Evolutionary conservation across 2,888 invertebrate genomes (phyloP).

Genomic region (Serripes groenlandicus): DNA sequence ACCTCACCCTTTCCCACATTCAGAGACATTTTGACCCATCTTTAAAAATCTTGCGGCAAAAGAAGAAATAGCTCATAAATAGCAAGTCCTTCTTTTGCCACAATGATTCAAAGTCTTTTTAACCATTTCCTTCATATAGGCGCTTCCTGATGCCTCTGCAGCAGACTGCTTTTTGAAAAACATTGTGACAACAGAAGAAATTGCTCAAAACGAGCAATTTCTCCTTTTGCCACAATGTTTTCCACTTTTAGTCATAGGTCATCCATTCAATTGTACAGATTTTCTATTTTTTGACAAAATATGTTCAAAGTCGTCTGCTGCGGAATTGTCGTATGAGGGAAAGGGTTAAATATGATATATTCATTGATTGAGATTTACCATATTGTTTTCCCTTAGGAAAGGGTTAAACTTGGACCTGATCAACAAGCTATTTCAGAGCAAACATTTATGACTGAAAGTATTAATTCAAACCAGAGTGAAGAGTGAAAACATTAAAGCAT

Average conservation of each 20-base stretch:
- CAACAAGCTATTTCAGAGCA: not conserved
- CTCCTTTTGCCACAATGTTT: slow-evolving; percentile 1
- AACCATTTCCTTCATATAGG: no score
- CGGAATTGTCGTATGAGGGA: not conserved
- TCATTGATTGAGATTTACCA: no score
- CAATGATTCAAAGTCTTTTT: no score
- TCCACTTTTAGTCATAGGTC: not conserved
- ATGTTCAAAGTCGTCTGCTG: not conserved
- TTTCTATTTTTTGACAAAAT: not conserved
- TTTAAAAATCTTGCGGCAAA: not conserved
- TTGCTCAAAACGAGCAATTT: not conserved
- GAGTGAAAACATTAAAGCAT: no score
- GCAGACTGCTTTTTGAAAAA: no score
- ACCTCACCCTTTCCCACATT: not conserved
- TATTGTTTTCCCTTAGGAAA: no score
- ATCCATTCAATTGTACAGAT: not conserved
- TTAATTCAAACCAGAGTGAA: not conserved
- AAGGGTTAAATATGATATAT: not conserved
- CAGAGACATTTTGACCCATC: not conserved
- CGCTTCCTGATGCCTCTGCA: no score
- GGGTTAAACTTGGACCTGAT: not conserved
- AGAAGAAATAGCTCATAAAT: not conserved
- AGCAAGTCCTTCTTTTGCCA: not conserved
- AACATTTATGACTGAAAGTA: not conserved
- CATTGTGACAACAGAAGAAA: no score